A percentile compares a stretch with the other conserved stretches of the same genome.
phyloP scores from a whole-genome alignment of 2,797 vertebrate genomes.

The Intellagama lesueurii region DNA sequence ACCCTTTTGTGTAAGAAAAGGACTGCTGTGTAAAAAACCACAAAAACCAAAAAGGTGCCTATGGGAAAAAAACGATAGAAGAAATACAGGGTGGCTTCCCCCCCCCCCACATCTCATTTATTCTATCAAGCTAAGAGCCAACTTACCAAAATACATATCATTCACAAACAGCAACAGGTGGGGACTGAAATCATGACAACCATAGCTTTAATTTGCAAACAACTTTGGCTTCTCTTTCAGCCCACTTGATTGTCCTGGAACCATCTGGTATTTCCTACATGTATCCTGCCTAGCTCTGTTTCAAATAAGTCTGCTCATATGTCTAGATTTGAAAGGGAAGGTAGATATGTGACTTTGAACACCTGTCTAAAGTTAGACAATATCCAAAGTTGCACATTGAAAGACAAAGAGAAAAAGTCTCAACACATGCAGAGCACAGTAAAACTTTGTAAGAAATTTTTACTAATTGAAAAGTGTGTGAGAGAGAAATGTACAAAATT shows the following conservation, averaged over 20 bases:
- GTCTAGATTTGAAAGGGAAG: too few relatives aligned
- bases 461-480: neutral
- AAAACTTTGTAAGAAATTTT: too few relatives aligned
- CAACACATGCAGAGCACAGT: neutral
- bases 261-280: neutral
- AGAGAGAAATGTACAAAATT: conserved; percentile 24
- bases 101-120: too few relatives aligned
- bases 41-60: too few relatives aligned
- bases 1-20: too few relatives aligned
- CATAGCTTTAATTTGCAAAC: neutral
- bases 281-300: neutral
- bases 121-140: too few relatives aligned
- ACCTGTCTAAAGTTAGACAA: neutral
- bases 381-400: neutral
- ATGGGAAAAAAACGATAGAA: too few relatives aligned
- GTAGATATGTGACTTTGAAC: neutral
- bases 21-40: too few relatives aligned
- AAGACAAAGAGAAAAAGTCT: neutral
- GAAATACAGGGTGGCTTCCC: too few relatives aligned
- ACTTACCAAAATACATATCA: too few relatives aligned
- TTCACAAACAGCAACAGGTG: too few relatives aligned
- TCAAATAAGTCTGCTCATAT: neutral
- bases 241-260: neutral
- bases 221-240: neutral
- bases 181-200: too few relatives aligned